These are phyloP conservation scores for Drosophila athabasca DNA, from an alignment of 1,140 invertebrate species.

Conservation along the genomic window DNA sequence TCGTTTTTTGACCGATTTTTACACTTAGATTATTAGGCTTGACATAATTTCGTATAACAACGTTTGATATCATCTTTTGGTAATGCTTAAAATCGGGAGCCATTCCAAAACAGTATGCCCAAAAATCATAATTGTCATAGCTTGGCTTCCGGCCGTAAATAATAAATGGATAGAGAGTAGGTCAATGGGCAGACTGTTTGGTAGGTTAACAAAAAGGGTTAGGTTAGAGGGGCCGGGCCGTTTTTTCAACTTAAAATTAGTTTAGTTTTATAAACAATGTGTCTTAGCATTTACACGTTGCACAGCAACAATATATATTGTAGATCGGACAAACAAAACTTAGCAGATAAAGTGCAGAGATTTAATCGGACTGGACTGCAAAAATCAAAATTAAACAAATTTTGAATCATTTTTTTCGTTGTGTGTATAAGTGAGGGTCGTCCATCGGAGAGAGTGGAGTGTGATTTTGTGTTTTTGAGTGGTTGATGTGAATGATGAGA, in stretches of 20 bases:
- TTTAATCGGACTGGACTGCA: slow-evolving; percentile 68
- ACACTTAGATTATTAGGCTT: slow-evolving; percentile 29
- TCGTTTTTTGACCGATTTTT: slow-evolving; percentile 53
- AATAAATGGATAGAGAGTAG: background rate
- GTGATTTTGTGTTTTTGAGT: background rate
- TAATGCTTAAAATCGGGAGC: slow-evolving; percentile 53
- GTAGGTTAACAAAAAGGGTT: background rate
- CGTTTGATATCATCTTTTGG: slow-evolving; percentile 9
- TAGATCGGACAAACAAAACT: slow-evolving; percentile 76
- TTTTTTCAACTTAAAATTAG: slow-evolving; percentile 54
- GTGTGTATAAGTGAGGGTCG: no score
- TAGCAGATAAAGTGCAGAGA: slow-evolving; percentile 55
- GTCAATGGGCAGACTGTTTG: slow-evolving; percentile 19
- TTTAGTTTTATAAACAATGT: slow-evolving; percentile 58
- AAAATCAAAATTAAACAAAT: slow-evolving; percentile 35
- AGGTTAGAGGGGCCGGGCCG: background rate
- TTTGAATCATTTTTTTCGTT: background rate
- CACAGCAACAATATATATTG: slow-evolving; percentile 71
- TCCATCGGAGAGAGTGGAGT: no score
- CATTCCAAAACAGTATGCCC: slow-evolving; percentile 27
- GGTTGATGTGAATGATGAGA: background rate
- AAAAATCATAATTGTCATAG: slow-evolving; percentile 42
- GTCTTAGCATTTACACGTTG: slow-evolving; percentile 65
- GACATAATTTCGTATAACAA: slow-evolving; percentile 42
- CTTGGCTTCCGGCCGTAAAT: slow-evolving; percentile 11